A percentile compares a stretch with the other conserved stretches of the same genome.
These are phyloP conservation scores for Zhuqinia jingwanae DNA, from an alignment of 2,888 invertebrate species.

Conservation along the genomic window DNA sequence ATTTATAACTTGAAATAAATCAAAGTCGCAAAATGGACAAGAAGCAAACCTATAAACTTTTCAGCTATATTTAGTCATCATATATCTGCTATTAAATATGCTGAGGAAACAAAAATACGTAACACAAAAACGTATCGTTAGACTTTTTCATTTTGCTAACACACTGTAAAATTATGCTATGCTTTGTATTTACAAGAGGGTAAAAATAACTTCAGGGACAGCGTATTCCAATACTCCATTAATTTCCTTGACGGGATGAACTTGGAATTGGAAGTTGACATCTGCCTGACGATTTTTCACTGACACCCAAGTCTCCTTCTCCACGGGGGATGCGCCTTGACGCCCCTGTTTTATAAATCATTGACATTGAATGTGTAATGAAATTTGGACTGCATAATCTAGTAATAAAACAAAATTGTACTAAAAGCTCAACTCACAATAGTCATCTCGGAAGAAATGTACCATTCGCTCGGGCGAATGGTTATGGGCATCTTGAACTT, in stretches of 20 bases:
- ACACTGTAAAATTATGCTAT: not conserved
- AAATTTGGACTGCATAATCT: not conserved
- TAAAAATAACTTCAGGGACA: conserved; percentile 76
- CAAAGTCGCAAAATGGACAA: too few species aligned
- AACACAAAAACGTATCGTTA: conserved; percentile 3
- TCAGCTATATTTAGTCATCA: too few species aligned
- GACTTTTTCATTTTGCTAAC: too few species aligned
- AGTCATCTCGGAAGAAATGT: conserved; percentile 77
- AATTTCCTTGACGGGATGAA: conserved; percentile 74
- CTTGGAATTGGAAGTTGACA: conserved; percentile 76
- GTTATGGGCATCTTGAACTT: conserved; percentile 76
- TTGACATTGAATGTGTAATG: not conserved
- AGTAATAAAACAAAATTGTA: not conserved
- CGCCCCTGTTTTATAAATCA: conserved; percentile 61
- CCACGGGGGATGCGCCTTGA: conserved; percentile 71
- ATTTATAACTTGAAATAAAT: too few species aligned
- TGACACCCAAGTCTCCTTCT: conserved; percentile 74
- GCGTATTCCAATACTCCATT: conserved; percentile 76
- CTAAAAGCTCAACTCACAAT: conserved; percentile 61
- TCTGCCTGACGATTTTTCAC: conserved; percentile 75
- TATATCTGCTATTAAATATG: too few species aligned
- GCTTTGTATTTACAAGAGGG: conserved; percentile 64
- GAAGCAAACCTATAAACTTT: too few species aligned
- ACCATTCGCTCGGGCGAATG: conserved; percentile 75
- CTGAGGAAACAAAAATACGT: too few species aligned